These are phyloP conservation scores for Phyllopteryx taeniolatus DNA, from an alignment of 2,113 vertebrate genomes.

Conservation along the genomic window DNA sequence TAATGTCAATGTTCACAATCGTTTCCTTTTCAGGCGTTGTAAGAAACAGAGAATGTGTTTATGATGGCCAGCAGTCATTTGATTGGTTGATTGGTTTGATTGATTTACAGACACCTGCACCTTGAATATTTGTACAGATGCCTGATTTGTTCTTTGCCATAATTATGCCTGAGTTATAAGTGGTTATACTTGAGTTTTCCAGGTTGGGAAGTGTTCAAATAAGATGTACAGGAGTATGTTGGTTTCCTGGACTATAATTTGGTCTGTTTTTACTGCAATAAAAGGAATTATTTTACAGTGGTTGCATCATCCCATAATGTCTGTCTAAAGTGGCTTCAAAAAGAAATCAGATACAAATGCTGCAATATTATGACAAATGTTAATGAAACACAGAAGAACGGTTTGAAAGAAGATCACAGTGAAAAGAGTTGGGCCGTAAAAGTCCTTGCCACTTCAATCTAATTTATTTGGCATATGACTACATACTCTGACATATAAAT, in stretches of 20 bases:
- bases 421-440: not conserved
- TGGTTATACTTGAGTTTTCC: slow-evolving; percentile 34
- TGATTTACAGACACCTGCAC: slow-evolving; percentile 58
- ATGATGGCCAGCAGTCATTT: slow-evolving; percentile 33
- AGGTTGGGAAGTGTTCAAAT: slow-evolving; percentile 41
- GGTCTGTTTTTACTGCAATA: slow-evolving; percentile 41
- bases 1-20: slow-evolving; percentile 25
- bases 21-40: slow-evolving; percentile 9
- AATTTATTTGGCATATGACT: not conserved
- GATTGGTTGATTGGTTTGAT: slow-evolving; percentile 18
- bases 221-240: slow-evolving; percentile 14
- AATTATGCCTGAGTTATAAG: slow-evolving; percentile 43
- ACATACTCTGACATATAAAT: not conserved
- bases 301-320: slow-evolving; percentile 3
- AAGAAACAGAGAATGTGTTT: slow-evolving; percentile 54
- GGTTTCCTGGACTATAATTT: slow-evolving; percentile 37
- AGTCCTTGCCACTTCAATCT: not conserved
- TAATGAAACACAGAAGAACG: slow-evolving; percentile 21
- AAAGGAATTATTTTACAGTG: slow-evolving; percentile 24
- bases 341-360: slow-evolving; percentile 3
- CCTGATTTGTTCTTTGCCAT: slow-evolving; percentile 55
- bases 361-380: slow-evolving; percentile 14
- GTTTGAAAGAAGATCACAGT: slow-evolving; percentile 2
- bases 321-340: slow-evolving; percentile 5
- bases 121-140: slow-evolving; percentile 56